Evolutionary conservation across 2,888 invertebrate species (phyloP).

Genomic region (Lasioglossum villosulum): DNA sequence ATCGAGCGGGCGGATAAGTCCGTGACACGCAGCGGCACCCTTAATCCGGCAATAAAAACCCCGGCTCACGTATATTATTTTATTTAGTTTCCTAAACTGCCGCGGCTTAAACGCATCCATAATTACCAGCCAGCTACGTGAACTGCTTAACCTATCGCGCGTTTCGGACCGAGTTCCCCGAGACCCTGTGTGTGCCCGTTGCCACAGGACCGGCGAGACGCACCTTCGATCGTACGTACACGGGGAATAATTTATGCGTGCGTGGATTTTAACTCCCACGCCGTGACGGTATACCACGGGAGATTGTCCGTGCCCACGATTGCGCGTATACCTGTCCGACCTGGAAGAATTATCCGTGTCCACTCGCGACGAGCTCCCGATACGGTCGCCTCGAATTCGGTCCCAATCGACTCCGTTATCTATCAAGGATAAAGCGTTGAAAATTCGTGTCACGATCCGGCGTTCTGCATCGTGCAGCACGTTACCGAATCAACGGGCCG

Average conservation of each 20-base stretch:
- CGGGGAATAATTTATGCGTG: conserved; percentile 80
- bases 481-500: background rate
- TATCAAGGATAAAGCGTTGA: conserved; percentile 35
- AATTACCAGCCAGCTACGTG: conserved; percentile 83
- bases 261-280: conserved; percentile 82
- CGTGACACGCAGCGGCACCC: conserved; percentile 76
- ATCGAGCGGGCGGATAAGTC: conserved; percentile 77
- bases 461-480: background rate
- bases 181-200: conserved; percentile 14
- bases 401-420: conserved; percentile 53
- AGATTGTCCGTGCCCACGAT: conserved; percentile 69
- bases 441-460: conserved; percentile 16
- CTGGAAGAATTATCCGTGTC: conserved; percentile 67
- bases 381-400: conserved; percentile 64
- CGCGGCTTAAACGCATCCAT: conserved; percentile 84
- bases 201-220: conserved; percentile 9
- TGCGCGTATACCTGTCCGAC: conserved; percentile 57
- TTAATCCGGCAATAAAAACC: conserved; percentile 83
- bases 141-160: conserved; percentile 81
- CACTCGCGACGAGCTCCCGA: conserved; percentile 65
- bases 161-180: conserved; percentile 40
- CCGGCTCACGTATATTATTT: conserved; percentile 84
- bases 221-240: conserved; percentile 26
- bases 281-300: conserved; percentile 60
- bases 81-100: conserved; percentile 84